phyloP scores from a whole-genome alignment of 2,113 vertebrate species.

The Cebus imitator region DNA sequence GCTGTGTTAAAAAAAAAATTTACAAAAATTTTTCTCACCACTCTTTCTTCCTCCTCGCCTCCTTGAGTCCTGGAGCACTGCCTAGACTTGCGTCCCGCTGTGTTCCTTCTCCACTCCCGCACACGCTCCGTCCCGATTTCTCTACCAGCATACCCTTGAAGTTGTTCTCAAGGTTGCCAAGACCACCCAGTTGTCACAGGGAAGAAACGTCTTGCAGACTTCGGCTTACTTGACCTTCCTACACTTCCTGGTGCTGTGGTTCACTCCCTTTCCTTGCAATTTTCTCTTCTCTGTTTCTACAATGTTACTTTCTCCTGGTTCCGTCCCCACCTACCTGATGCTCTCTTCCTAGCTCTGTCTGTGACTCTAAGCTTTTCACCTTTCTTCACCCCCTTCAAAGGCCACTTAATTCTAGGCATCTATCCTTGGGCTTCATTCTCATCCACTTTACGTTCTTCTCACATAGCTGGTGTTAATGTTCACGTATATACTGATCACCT shows the following conservation, averaged over 20 bases:
- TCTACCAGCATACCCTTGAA: not conserved
- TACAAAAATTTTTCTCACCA: not conserved
- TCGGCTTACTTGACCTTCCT: no score
- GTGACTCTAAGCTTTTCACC: not conserved
- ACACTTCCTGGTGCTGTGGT: not conserved
- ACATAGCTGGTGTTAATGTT: not conserved
- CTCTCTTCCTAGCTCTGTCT: not conserved
- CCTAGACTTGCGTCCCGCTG: rapidly evolving
- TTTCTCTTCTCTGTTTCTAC: not conserved
- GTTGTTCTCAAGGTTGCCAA: no score
- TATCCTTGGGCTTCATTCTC: not conserved
- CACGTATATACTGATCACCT: no score
- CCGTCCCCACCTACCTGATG: not conserved
- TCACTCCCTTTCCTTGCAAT: not conserved
- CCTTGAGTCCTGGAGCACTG: not conserved
- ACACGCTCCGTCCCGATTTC: no score
- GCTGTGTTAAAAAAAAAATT: not conserved
- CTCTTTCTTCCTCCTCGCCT: not conserved
- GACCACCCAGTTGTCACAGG: rapidly evolving
- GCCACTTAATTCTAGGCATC: not conserved
- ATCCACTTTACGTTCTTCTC: not conserved
- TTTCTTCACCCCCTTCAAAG: not conserved
- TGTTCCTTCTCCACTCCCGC: not conserved
- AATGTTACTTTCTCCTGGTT: not conserved
- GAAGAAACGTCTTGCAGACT: not conserved